These are phyloP conservation scores for Saxicola maurus DNA, from an alignment of 2,797 vertebrate species.

Conservation along the genomic window DNA sequence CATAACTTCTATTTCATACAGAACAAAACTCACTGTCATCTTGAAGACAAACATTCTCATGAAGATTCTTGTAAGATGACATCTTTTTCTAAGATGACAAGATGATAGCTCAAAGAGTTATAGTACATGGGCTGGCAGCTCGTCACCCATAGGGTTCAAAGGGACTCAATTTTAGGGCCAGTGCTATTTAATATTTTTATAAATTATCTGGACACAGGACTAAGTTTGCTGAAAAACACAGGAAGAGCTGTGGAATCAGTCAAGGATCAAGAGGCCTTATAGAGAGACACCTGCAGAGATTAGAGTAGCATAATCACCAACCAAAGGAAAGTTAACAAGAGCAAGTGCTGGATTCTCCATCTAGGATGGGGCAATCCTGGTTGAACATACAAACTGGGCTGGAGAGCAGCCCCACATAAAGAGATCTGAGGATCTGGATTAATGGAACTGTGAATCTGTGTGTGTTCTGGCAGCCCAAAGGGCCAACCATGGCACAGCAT, in stretches of 20 bases:
- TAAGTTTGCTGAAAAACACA: neutral
- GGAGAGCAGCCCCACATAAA: neutral
- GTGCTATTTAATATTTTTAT: neutral
- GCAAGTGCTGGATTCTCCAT: neutral
- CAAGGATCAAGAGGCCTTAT: fast-evolving
- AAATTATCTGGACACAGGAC: neutral
- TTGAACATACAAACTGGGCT: neutral
- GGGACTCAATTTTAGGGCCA: neutral
- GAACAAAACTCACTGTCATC: neutral
- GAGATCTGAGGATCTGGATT: neutral
- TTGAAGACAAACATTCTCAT: neutral
- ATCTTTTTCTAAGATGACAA: neutral
- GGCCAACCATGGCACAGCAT: neutral
- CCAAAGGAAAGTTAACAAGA: neutral
- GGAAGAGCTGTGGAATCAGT: neutral
- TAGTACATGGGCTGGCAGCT: neutral
- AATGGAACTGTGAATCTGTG: neutral
- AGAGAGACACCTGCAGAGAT: neutral
- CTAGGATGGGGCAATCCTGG: neutral
- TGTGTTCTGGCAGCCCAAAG: neutral
- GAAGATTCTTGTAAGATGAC: neutral
- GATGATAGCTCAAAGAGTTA: neutral
- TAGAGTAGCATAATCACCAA: neutral
- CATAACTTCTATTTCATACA: neutral
- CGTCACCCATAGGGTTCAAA: neutral